These are phyloP conservation scores for Dasypogon diadema DNA, from an alignment of 2,888 invertebrate species.

Conservation along the genomic window DNA sequence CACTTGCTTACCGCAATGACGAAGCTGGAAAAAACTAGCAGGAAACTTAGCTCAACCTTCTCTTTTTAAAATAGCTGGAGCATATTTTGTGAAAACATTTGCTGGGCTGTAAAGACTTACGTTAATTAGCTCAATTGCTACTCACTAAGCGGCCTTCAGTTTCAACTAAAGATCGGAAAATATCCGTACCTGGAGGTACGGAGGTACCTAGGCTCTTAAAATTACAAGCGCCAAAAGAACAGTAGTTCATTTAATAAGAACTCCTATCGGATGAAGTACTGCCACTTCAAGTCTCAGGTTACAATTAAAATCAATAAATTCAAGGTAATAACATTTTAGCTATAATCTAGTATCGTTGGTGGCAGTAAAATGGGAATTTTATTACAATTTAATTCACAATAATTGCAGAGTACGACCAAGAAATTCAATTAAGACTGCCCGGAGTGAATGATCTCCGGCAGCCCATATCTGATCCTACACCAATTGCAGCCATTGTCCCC, in stretches of 20 bases:
- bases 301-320: slow-evolving; percentile 51
- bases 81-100: background rate
- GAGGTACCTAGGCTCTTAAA: background rate
- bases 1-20: too few species aligned
- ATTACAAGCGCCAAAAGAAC: slow-evolving; percentile 16
- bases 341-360: slow-evolving; percentile 44
- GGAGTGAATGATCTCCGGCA: slow-evolving; percentile 44
- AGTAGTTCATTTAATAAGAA: slow-evolving; percentile 18
- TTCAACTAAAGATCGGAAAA: background rate
- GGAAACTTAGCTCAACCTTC: background rate
- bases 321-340: slow-evolving; percentile 49
- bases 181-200: background rate
- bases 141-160: background rate
- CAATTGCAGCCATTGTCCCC: slow-evolving; percentile 47
- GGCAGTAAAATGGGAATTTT: slow-evolving; percentile 58
- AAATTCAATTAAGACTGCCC: slow-evolving; percentile 50
- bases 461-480: slow-evolving; percentile 31
- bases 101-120: background rate
- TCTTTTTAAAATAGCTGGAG: background rate
- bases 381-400: slow-evolving; percentile 64
- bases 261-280: slow-evolving; percentile 44
- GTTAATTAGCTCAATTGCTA: slow-evolving; percentile 33
- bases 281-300: slow-evolving; percentile 44
- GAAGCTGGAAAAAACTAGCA: background rate
- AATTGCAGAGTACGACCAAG: slow-evolving; percentile 59